A percentile compares a stretch with the other conserved stretches of the same genome.
phyloP scores from a whole-genome alignment of 92 coral and sea anemone genomes.

The Virgularia gustaviana region DNA sequence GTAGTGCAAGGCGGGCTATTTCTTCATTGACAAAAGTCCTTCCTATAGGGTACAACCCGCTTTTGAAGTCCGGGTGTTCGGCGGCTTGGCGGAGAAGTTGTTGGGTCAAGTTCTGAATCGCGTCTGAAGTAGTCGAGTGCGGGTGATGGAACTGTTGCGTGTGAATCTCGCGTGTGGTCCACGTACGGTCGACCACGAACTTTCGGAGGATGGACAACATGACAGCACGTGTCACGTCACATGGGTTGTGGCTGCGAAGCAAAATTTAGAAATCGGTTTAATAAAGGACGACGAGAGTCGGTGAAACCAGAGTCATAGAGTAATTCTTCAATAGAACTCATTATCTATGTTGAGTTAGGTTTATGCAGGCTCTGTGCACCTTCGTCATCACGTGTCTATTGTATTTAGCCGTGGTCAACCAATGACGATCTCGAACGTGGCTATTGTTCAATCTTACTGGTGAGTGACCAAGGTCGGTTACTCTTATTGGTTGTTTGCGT shows the following conservation, averaged over 20 bases:
- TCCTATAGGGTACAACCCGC: slow-evolving; percentile 42
- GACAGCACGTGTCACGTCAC: slow-evolving; percentile 75
- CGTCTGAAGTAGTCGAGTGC: background rate
- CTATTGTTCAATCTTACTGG: too few species aligned
- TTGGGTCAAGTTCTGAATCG: background rate
- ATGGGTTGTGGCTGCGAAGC: slow-evolving; percentile 62
- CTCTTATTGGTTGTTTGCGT: too few species aligned
- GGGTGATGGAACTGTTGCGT: background rate
- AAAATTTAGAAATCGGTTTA: too few species aligned
- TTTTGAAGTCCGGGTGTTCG: background rate
- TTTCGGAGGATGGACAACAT: slow-evolving; percentile 63
- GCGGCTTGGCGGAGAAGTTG: background rate
- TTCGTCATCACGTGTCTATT: too few species aligned
- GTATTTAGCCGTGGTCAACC: too few species aligned
- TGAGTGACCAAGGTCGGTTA: too few species aligned
- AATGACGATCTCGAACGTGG: too few species aligned
- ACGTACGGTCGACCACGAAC: slow-evolving; percentile 53
- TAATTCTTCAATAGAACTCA: too few species aligned
- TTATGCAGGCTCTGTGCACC: too few species aligned
- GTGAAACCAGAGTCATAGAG: too few species aligned
- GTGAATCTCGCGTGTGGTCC: slow-evolving; percentile 39
- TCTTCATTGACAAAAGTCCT: slow-evolving; percentile 53
- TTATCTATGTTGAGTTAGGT: too few species aligned
- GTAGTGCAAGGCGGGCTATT: slow-evolving; percentile 47
- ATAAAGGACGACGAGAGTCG: background rate